Evolutionary conservation across 2,888 invertebrate genomes (phyloP).

Genomic region (Cataglyphis cursor): DNA sequence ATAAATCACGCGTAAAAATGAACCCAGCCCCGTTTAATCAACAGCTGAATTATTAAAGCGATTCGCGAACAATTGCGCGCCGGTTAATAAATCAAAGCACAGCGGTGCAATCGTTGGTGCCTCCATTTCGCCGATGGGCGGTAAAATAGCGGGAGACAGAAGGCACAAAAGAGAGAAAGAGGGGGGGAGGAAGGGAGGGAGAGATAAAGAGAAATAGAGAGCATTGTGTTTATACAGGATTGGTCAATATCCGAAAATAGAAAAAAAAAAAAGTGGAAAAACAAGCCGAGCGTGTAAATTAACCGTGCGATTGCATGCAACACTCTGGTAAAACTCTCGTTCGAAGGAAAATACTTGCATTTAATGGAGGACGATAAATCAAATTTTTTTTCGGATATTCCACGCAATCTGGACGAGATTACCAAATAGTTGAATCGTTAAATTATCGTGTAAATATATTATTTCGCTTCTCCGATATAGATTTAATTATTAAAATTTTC

Average conservation of each 20-base stretch:
- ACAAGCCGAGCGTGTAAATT: slow-evolving; percentile 60
- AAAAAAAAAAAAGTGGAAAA: slow-evolving; percentile 57
- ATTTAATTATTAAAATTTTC: slow-evolving; percentile 12
- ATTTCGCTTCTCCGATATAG: slow-evolving; percentile 2
- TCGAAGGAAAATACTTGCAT: slow-evolving; percentile 31
- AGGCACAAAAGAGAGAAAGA: slow-evolving; percentile 19
- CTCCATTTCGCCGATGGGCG: slow-evolving; percentile 65
- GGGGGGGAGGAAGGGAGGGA: not conserved
- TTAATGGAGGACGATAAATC: slow-evolving; percentile 45
- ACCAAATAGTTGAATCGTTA: slow-evolving; percentile 19
- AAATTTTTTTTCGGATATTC: slow-evolving; percentile 50
- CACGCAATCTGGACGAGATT: slow-evolving; percentile 26
- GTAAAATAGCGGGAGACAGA: slow-evolving; percentile 55
- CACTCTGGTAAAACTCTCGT: slow-evolving; percentile 34
- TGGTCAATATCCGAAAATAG: slow-evolving; percentile 49
- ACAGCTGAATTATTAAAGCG: slow-evolving; percentile 85
- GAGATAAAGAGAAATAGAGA: slow-evolving; percentile 26
- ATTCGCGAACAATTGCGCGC: slow-evolving; percentile 82
- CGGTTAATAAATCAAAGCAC: slow-evolving; percentile 84
- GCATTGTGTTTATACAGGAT: slow-evolving; percentile 61
- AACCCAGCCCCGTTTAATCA: slow-evolving; percentile 83
- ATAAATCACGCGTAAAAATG: slow-evolving; percentile 84
- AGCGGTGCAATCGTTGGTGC: slow-evolving; percentile 64
- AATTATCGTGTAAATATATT: slow-evolving; percentile 24
- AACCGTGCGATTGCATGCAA: slow-evolving; percentile 59